Evolutionary conservation across 2,797 vertebrate species (phyloP).

Genomic region (Pangasius macronema): DNA sequence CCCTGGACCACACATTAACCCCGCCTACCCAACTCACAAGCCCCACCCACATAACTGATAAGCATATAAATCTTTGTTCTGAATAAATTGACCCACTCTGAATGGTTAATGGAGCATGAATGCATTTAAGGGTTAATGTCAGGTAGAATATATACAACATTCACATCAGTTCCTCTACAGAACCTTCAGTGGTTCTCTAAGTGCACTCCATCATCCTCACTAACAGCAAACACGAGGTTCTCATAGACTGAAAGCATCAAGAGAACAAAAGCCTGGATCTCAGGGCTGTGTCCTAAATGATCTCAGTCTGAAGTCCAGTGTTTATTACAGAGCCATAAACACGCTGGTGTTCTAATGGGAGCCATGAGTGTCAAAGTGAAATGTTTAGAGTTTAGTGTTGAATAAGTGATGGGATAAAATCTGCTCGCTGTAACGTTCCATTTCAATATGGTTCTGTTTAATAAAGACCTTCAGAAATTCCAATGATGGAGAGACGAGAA

Average conservation of each 20-base stretch:
- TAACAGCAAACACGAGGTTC: neutral
- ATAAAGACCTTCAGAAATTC: slow-evolving; percentile 21
- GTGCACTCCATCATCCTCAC: neutral
- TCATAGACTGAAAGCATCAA: neutral
- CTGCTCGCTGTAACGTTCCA: neutral
- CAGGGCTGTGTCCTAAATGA: neutral
- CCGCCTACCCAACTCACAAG: neutral
- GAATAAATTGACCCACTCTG: neutral
- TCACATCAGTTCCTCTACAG: neutral
- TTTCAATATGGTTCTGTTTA: neutral
- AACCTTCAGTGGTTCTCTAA: neutral
- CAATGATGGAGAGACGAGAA: neutral
- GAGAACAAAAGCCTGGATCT: neutral
- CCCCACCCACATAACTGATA: neutral
- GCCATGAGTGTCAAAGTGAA: neutral
- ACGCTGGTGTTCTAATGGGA: neutral
- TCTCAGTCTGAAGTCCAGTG: neutral
- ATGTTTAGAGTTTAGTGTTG: neutral
- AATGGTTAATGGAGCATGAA: neutral
- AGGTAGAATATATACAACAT: neutral
- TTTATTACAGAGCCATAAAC: neutral
- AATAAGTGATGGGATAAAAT: neutral
- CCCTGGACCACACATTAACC: neutral
- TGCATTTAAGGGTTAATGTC: neutral
- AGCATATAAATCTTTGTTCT: neutral